Base-by-base conservation (phyloP, 1,140 invertebrate species). In the Wiebesia pumilae region DNA sequence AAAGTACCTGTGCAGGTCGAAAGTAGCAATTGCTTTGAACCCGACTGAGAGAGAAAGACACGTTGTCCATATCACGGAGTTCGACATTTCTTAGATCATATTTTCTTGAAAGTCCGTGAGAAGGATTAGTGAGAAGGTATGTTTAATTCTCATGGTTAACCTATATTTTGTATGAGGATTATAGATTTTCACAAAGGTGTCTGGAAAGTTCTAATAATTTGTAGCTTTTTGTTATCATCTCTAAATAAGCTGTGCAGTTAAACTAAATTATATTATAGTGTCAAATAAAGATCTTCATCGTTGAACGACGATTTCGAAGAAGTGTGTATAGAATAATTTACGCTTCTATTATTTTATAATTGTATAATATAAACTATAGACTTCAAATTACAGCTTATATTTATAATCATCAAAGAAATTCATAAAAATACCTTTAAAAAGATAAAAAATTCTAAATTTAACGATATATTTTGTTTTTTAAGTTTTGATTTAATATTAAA, bases 1-100 rank as follows among this genome's bases (percentile, higher is more conserved):
- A 75, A 75, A 75, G 30, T 83, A 83, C 81, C 67, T 71, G 65
- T 54, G 30, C 65, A 69, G 40, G 65, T 73, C 30, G 65, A 54
- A 43, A 38, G 67, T 30, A 83, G 81, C 67, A 67, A 83, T 82
- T 65, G 65, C 65, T 54, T 79, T 54, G 12, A 75, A 38, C 38
- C 27, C 21, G 71, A 43, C 21, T 43, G 35, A 75, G 38, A 75
- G n/a, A 43, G 38, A 9, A 16, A 75, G 38, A 43, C 24, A 7
- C 38, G 3, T 6, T 38, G 21, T 40, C 38, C 7, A 43, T 24
- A 43, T 43, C 12, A n/a, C 14, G 6, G 21, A 75, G 21, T 43
- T 75, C 24, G 71, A 75, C 24, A 9, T 35, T 78, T 54, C 19
- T 65, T 4, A 19, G 24, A 7, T 78, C 10, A 54, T 35, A 54